A percentile compares a stretch with the other conserved stretches of the same genome.
Evolutionary conservation across 2,113 vertebrate species (phyloP).

Genomic region (Formicarius rufipectus): DNA sequence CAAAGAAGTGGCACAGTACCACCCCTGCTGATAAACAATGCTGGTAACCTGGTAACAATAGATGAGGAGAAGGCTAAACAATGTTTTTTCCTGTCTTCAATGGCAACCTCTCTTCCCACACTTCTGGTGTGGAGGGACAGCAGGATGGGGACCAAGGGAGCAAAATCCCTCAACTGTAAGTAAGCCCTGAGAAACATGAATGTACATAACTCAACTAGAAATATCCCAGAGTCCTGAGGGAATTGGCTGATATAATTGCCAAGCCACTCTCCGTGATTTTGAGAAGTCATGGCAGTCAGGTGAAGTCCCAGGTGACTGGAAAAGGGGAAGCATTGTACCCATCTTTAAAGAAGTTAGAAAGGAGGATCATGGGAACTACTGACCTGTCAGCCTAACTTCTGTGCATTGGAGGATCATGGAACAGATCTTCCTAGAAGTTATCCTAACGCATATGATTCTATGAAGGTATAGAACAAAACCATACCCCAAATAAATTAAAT

Average conservation of each 20-base stretch:
- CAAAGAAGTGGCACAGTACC: not conserved
- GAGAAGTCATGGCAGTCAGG: not conserved
- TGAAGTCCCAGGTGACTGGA: not conserved
- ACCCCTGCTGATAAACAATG: not conserved
- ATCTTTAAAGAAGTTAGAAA: not conserved
- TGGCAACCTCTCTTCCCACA: not conserved
- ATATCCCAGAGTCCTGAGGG: not conserved
- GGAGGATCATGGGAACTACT: not conserved
- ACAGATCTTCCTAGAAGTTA: not conserved
- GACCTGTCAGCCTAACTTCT: not conserved
- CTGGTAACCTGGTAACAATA: not conserved
- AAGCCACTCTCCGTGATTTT: not conserved
- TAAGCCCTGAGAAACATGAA: not conserved
- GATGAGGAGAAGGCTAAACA: not conserved
- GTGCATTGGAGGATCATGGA: not conserved
- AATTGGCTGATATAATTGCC: not conserved
- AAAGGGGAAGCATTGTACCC: not conserved
- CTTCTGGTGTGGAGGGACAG: not conserved
- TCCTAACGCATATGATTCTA: not conserved
- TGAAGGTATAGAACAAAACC: not conserved
- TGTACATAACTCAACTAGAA: not conserved
- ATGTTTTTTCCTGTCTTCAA: not conserved
- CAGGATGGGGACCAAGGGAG: not conserved
- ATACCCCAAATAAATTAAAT: not conserved
- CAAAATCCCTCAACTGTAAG: not conserved